Base-by-base conservation (phyloP, 1,140 invertebrate genomes). In the Nephotettix cincticeps region DNA sequence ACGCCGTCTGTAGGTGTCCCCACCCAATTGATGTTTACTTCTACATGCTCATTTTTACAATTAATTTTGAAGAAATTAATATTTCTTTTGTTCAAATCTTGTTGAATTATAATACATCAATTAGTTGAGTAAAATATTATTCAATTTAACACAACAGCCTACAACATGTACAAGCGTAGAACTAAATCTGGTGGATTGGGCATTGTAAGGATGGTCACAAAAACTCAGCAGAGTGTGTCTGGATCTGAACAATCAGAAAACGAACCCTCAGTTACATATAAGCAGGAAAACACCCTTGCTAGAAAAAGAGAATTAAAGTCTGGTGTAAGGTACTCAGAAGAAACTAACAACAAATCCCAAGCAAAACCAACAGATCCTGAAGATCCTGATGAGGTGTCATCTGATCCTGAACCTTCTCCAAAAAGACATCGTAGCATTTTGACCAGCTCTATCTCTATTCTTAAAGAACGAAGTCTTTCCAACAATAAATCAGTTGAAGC, bases 101-200 rank as follows among this genome's bases (percentile, higher is more conserved):
- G n/a, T n/a, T n/a, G n/a, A n/a, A n/a, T n/a, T n/a, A n/a, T n/a
- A n/a, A n/a, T n/a, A n/a, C n/a, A n/a, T n/a, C n/a, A n/a, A n/a
- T n/a, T n/a, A n/a, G n/a, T n/a, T n/a, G n/a, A n/a, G n/a, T n/a
- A n/a, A n/a, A n/a, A n/a, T n/a, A n/a, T n/a, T n/a, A n/a, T n/a
- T n/a, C n/a, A n/a, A n/a, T n/a, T n/a, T n/a, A n/a, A n/a, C n/a
- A n/a, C n/a, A n/a, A n/a, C n/a, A n/a, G n/a, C n/a, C n/a, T n/a
- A n/a, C 32, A 36, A 36, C 2, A 61, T 61, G 56, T 61, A 61
- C 23, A 61, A 61, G 25, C 56, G 56, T 9, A 61, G 25, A n/a
- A 61, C 56, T 3, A 61, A 61, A 23, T 61, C 56, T 27, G 56
- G 56, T 25, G 56, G 56, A 9, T 27, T 61, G 23, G 56, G 56